Conservation (phyloP, 30 jellyfish, hydroid and myxozoan species). For the Turritopsis rubra region DNA sequence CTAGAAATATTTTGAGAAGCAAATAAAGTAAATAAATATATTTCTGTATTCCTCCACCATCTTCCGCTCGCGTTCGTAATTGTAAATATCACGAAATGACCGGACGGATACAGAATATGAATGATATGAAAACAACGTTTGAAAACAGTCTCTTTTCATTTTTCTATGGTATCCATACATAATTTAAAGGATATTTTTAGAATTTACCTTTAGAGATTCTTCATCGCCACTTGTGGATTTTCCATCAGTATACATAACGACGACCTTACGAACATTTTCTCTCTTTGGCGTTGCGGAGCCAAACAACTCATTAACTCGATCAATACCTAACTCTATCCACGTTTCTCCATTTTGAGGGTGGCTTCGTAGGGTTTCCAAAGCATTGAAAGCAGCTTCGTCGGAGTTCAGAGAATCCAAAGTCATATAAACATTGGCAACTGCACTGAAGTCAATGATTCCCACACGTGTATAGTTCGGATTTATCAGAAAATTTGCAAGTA, state of each 20-base stretch:
- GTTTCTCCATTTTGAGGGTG: constrained; percentile 96
- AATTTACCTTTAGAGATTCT: constrained; percentile 17
- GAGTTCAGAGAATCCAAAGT: constrained; percentile 65
- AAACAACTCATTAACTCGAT: constrained; percentile 61
- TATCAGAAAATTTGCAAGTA: constrained; percentile 53
- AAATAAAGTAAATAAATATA: too few relatives aligned
- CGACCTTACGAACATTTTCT: constrained; percentile 46
- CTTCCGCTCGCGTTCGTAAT: too few relatives aligned
- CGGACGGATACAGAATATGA: too few relatives aligned
- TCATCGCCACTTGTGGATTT: constrained; percentile 62
- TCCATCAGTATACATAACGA: constrained; percentile 80
- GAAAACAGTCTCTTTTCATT: too few relatives aligned
- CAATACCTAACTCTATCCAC: constrained; percentile 61
- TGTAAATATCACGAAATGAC: too few relatives aligned
- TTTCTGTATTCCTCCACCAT: too few relatives aligned
- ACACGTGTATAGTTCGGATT: constrained; percentile 55
- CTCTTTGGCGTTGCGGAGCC: constrained; percentile 49
- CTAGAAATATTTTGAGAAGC: too few relatives aligned
- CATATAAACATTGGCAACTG: constrained; percentile 62
- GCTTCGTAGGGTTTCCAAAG: constrained; percentile 49
- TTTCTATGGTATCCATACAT: too few relatives aligned
- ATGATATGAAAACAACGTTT: too few relatives aligned
- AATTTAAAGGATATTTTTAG: too few relatives aligned
- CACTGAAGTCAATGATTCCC: constrained; percentile 83
- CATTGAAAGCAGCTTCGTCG: constrained; percentile 53